These are phyloP conservation scores for Camptogramma bilineatum DNA, from an alignment of 2,888 invertebrate species.

Conservation along the genomic window DNA sequence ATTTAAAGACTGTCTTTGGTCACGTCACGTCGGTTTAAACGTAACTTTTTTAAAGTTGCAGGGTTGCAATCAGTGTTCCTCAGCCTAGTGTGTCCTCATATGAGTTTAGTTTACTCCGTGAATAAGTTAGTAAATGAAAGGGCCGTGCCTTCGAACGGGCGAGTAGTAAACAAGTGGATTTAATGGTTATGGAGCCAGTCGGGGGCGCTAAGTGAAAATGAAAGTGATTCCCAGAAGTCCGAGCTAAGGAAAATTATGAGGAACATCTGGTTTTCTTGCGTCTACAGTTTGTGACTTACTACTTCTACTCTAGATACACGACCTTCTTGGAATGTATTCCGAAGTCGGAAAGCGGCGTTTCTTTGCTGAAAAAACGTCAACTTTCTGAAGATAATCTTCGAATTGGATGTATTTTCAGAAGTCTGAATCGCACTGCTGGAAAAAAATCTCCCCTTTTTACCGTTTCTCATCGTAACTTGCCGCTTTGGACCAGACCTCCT, in stretches of 20 bases:
- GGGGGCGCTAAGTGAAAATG: constrained; percentile 77
- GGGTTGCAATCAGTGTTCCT: background rate
- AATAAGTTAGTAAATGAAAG: constrained; percentile 69
- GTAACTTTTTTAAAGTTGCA: background rate
- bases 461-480: too few species aligned
- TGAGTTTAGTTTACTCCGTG: constrained; percentile 66
- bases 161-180: constrained; percentile 72
- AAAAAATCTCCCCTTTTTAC: background rate
- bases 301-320: background rate
- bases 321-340: too few species aligned
- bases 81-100: constrained; percentile 43
- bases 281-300: background rate
- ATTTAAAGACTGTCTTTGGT: background rate
- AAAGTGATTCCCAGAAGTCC: constrained; percentile 72
- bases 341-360: too few species aligned
- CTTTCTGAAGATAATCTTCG: too few species aligned
- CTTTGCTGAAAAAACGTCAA: too few species aligned
- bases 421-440: background rate
- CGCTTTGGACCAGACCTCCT: too few species aligned
- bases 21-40: background rate
- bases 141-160: constrained; percentile 54
- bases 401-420: too few species aligned
- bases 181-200: constrained; percentile 74
- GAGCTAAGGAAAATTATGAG: constrained; percentile 68
- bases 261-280: constrained; percentile 45